Evolutionary conservation across 2,888 invertebrate species (phyloP).

Genomic region (Ptilodon capucinus): DNA sequence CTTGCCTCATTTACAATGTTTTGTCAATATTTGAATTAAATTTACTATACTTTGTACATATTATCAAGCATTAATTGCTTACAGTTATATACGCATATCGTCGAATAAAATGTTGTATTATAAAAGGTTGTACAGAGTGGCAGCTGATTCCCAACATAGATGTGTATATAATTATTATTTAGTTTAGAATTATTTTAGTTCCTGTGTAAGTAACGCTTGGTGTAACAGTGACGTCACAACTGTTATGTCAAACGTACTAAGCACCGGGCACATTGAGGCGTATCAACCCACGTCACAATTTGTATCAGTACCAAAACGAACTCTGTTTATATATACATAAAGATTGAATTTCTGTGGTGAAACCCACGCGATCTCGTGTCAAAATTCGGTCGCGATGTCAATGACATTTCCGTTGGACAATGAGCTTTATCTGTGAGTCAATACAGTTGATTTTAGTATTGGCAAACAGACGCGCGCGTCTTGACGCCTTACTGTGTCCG

Average conservation of each 20-base stretch:
- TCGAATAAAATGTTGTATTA: constrained; percentile 20
- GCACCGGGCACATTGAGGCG: too few species aligned
- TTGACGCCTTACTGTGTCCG: too few species aligned
- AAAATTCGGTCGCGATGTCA: too few species aligned
- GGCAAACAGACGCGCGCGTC: too few species aligned
- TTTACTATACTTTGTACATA: constrained; percentile 32
- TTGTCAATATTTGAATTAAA: constrained; percentile 27
- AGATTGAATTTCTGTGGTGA: too few species aligned
- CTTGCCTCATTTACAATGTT: constrained; percentile 56
- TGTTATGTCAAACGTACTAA: constrained; percentile 42
- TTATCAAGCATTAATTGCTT: constrained; percentile 15
- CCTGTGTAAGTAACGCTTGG: constrained; percentile 17
- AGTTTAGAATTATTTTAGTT: constrained; percentile 16
- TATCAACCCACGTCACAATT: too few species aligned
- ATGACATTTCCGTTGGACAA: too few species aligned
- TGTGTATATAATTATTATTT: constrained; percentile 21
- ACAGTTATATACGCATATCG: constrained; percentile 16
- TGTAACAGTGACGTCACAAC: constrained; percentile 27
- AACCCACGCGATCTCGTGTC: too few species aligned
- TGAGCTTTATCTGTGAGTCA: too few species aligned
- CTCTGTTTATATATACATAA: too few species aligned
- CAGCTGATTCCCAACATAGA: constrained; percentile 18
- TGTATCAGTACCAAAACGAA: too few species aligned
- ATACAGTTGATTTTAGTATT: too few species aligned
- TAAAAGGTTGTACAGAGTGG: constrained; percentile 13